Evolutionary conservation across 2,797 vertebrate species (phyloP).

Genomic region (Falco cherrug): DNA sequence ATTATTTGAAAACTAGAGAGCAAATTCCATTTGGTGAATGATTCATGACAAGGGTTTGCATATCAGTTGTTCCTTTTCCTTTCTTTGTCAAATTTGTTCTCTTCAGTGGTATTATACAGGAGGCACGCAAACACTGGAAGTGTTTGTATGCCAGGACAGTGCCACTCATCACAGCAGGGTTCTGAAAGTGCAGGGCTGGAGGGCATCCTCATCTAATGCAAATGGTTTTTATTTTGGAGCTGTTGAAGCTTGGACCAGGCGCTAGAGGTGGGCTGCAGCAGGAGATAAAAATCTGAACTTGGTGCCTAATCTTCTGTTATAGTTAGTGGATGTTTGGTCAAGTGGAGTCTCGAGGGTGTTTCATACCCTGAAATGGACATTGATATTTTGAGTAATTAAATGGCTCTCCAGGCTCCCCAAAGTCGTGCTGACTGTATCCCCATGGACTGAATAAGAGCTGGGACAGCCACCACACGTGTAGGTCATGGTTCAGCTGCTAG

Average conservation of each 20-base stretch:
- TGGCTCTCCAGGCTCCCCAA: neutral
- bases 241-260: neutral
- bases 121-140: neutral
- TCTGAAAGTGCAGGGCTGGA: neutral
- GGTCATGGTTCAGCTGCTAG: neutral
- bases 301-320: neutral
- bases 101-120: neutral
- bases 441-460: neutral
- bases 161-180: neutral
- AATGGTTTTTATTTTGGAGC: neutral
- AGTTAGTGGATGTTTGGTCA: neutral
- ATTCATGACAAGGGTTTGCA: neutral
- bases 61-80: neutral
- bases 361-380: neutral
- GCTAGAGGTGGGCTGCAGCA: neutral
- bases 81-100: neutral
- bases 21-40: neutral
- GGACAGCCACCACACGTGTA: accelerated
- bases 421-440: accelerated
- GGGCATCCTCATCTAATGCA: neutral
- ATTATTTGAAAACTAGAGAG: neutral
- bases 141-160: neutral
- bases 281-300: neutral
- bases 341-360: neutral
- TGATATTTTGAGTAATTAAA: neutral